Evolutionary conservation across 2,113 vertebrate genomes (phyloP), one percentile per base, ranked within the genome.

Genomic region (Procapra przewalskii): DNA sequence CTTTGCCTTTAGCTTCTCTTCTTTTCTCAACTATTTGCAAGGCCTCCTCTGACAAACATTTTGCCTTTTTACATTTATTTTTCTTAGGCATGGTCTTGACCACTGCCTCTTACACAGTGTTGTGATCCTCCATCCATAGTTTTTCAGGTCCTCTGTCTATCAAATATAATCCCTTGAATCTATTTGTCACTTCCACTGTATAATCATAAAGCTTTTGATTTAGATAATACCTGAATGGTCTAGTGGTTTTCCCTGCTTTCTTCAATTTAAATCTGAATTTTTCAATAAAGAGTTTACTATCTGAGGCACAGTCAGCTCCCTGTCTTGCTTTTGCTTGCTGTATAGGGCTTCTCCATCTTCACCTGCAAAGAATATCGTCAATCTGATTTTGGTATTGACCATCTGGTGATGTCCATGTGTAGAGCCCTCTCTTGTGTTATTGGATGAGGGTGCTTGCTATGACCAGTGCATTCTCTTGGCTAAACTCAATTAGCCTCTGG

Each of bases 401-500:
- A 71, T 71, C n/a, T 71, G 9, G 4, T 36, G n/a, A 71, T 71
- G 9, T 36, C 64, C 17, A 71, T 71, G 33, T 36, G 64, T 36
- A 71, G 17, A 71, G 9, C 29, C 4, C 2, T 71, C n/a, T 36
- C 64, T 36, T 71, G 17, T 71, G 9, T 36, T 71, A 4, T 11
- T 36, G 17, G 4, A 11, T 36, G 17, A 21, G 64, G n/a, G 17
- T 71, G 17, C 10, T 71, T 71, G 4, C n/a, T 36, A 11, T 36
- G 2, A 36, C 64, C 4, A 71, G 17, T 36, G 64, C 9, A 36
- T 71, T 71, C 4, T 71, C 17, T 71, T 71, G 64, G 64, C 17
- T 36, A 36, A 71, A 36, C 19, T 71, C 1, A 0, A 21, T 71
- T 36, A 11, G n/a, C 9, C 7, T n/a, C n/a, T 71, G n/a, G 1